Percentiles rank a stretch among this genome's conserved stretches.
These are phyloP conservation scores for Papio anubis DNA, from an alignment of 2,113 vertebrate genomes.

Conservation along the genomic window DNA sequence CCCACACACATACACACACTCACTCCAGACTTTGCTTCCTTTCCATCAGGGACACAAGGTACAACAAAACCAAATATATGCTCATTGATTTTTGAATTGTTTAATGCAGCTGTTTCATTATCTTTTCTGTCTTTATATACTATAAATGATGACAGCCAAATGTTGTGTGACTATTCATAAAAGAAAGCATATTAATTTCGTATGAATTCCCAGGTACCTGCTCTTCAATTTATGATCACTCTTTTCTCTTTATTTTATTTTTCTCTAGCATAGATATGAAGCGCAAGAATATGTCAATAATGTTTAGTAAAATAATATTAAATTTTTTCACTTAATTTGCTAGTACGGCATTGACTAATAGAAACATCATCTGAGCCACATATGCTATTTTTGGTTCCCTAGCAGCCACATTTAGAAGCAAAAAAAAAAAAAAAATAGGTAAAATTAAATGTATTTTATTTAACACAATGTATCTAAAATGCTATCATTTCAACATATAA, in stretches of 20 bases:
- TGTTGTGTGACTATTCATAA: conserved; percentile 67
- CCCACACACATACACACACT: not conserved
- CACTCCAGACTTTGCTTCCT: conserved; percentile 58
- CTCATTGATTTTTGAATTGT: conserved; percentile 76
- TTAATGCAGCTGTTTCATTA: conserved; percentile 54
- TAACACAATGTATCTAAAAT: not conserved
- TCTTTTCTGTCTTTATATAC: conserved; percentile 23
- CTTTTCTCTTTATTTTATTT: conserved; percentile 60
- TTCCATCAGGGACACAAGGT: conserved; percentile 51
- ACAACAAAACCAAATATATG: conserved; percentile 71
- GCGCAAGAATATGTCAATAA: conserved; percentile 23
- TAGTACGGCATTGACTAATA: not conserved
- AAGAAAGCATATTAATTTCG: conserved; percentile 74
- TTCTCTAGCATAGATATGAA: conserved; percentile 44
- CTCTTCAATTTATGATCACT: not conserved
- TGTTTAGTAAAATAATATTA: not conserved
- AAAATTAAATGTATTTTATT: conserved; percentile 38
- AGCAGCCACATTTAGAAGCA: not conserved
- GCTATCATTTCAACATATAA: not conserved
- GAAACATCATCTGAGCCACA: not conserved
- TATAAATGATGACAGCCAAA: conserved; percentile 62
- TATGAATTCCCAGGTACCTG: conserved; percentile 66
- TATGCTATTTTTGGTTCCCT: not conserved
- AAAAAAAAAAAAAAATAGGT: not conserved
- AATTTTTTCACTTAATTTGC: not conserved